A percentile compares a stretch with the other conserved stretches of the same genome.
These are phyloP conservation scores for Catocala nupta DNA, from an alignment of 2,888 invertebrate species.

Conservation along the genomic window DNA sequence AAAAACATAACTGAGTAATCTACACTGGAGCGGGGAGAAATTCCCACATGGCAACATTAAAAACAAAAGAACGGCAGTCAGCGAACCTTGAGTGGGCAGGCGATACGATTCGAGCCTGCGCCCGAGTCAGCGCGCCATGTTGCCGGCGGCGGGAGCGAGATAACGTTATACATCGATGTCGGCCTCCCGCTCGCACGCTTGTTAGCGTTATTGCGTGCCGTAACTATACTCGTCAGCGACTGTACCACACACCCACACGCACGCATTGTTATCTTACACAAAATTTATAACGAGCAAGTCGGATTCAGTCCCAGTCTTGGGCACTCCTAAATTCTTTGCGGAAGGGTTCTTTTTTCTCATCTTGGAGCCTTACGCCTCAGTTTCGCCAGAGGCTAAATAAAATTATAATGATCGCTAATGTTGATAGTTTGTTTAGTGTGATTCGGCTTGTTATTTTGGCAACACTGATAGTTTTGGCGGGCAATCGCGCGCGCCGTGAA, in stretches of 20 bases:
- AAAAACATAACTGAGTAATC: constrained; percentile 12
- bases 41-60: constrained; percentile 79
- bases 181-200: constrained; percentile 78
- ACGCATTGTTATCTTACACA: constrained; percentile 85
- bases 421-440: constrained; percentile 70
- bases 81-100: constrained; percentile 89
- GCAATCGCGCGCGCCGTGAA: constrained; percentile 47
- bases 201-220: constrained; percentile 87
- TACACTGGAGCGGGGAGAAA: constrained; percentile 50
- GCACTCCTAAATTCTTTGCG: constrained; percentile 86
- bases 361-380: constrained; percentile 64
- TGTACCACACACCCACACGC: constrained; percentile 84
- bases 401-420: constrained; percentile 71
- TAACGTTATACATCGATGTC: constrained; percentile 63
- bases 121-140: constrained; percentile 87
- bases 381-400: constrained; percentile 71
- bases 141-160: constrained; percentile 76
- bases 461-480: constrained; percentile 70
- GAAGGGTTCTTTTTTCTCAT: constrained; percentile 77
- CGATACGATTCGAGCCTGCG: constrained; percentile 89
- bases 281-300: constrained; percentile 86
- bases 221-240: constrained; percentile 86
- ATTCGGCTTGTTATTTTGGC: constrained; percentile 72
- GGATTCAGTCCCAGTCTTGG: constrained; percentile 79
- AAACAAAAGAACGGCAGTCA: constrained; percentile 88